Conservation (phyloP, 2,888 invertebrate species). For the Ichneumoninae sp. region DNA sequence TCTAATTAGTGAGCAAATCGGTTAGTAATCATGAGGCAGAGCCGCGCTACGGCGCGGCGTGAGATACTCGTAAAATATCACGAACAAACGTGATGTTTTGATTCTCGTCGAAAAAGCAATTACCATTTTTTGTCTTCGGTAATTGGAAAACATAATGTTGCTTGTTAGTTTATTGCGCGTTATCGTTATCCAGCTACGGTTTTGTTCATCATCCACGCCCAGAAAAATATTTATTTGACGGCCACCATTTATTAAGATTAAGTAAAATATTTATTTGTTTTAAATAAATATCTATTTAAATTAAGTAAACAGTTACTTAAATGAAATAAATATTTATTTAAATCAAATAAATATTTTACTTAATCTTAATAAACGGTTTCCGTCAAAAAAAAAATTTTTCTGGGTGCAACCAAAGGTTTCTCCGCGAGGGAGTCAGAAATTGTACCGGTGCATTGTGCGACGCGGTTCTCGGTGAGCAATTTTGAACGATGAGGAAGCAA, state of each 20-base stretch:
- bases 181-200: not conserved
- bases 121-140: not conserved
- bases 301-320: no score
- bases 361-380: no score
- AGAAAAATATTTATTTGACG: no score
- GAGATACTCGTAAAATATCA: not conserved
- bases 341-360: no score
- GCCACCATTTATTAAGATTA: no score
- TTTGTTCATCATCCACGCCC: not conserved
- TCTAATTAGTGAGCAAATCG: conserved; percentile 10
- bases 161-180: not conserved
- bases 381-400: no score
- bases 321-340: no score
- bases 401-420: not conserved
- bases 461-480: no score
- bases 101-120: not conserved
- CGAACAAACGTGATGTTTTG: not conserved
- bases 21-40: not conserved
- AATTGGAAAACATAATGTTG: not conserved
- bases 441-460: not conserved
- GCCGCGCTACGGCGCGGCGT: not conserved
- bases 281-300: no score
- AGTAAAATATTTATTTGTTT: no score
- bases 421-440: not conserved
- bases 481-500: not conserved